phyloP scores from a whole-genome alignment of 2,797 vertebrate species.

The Brachymystax lenok region DNA sequence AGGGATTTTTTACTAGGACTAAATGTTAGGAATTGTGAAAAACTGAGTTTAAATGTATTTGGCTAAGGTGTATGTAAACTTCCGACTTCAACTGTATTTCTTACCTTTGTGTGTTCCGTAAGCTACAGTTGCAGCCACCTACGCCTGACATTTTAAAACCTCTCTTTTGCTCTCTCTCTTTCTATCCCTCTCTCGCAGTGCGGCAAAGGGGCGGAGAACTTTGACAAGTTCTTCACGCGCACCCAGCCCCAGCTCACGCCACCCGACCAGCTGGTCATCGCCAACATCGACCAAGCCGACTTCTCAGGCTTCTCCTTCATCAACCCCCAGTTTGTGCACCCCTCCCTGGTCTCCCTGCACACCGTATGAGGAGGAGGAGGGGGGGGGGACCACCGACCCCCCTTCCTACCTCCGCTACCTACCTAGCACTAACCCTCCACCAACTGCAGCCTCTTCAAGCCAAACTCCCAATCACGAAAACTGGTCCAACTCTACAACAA shows the following conservation, averaged over 20 bases:
- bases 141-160: background rate
- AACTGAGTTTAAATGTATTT: too few relatives aligned
- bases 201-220: slow-evolving; percentile 94
- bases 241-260: slow-evolving; percentile 92
- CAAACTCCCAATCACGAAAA: slow-evolving; percentile 7
- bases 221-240: slow-evolving; percentile 96
- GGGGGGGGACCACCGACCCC: slow-evolving; percentile 12
- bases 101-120: background rate
- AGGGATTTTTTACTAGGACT: too few relatives aligned
- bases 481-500: slow-evolving; percentile 36
- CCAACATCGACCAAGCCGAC: slow-evolving; percentile 95
- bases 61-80: too few relatives aligned
- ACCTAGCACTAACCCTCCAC: slow-evolving; percentile 31
- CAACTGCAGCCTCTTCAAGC: slow-evolving; percentile 18
- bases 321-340: slow-evolving; percentile 87
- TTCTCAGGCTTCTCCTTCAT: slow-evolving; percentile 94
- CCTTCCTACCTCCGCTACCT: slow-evolving; percentile 37
- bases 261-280: slow-evolving; percentile 92
- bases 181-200: slow-evolving; percentile 73
- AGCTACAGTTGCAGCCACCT: background rate
- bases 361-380: slow-evolving; percentile 72
- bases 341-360: slow-evolving; percentile 60
- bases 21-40: too few relatives aligned
- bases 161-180: too few relatives aligned
- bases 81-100: too few relatives aligned